Percentiles rank a stretch among this genome's conserved stretches.
Conservation (phyloP, 1,140 invertebrate species). For the Dinoponera quadriceps region DNA sequence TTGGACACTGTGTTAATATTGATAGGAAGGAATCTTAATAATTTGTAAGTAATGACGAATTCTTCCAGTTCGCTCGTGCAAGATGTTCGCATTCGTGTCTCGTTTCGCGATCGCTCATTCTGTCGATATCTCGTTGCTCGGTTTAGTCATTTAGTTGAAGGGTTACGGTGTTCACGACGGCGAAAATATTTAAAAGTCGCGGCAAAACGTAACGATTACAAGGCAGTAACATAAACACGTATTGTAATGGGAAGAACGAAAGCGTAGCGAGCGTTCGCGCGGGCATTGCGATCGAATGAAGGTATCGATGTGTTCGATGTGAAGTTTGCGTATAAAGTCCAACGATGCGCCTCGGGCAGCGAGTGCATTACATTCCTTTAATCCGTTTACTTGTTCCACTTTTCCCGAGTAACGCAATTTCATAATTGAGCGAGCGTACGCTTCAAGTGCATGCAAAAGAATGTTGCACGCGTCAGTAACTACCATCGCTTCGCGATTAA, state of each 20-base stretch:
- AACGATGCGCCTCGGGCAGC: slow-evolving; percentile 24
- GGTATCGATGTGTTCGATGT: slow-evolving; percentile 1
- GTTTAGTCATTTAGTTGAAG: slow-evolving; percentile 1
- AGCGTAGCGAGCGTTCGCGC: slow-evolving; percentile 24
- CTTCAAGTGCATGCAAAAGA: slow-evolving; percentile 36
- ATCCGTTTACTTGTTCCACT: slow-evolving; percentile 53
- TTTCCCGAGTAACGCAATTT: slow-evolving; percentile 42
- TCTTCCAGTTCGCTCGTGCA: too few relatives aligned
- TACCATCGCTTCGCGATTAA: slow-evolving; percentile 16
- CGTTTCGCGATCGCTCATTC: too few relatives aligned
- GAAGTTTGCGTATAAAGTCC: slow-evolving; percentile 63
- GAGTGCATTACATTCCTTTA: slow-evolving; percentile 35
- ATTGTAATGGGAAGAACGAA: slow-evolving; percentile 43
- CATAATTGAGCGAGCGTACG: slow-evolving; percentile 10
- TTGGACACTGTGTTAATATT: too few relatives aligned
- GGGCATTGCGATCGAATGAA: slow-evolving; percentile 29
- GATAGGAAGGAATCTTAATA: too few relatives aligned
- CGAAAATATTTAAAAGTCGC: slow-evolving; percentile 5
- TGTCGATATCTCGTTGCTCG: neutral
- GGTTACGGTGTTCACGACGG: neutral
- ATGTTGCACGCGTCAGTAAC: neutral
- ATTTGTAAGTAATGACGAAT: too few relatives aligned
- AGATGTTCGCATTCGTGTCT: too few relatives aligned
- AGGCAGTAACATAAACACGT: neutral
- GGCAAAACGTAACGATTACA: neutral